These are phyloP conservation scores for Microcaecilia unicolor DNA, from an alignment of 2,797 vertebrate species.

Conservation along the genomic window DNA sequence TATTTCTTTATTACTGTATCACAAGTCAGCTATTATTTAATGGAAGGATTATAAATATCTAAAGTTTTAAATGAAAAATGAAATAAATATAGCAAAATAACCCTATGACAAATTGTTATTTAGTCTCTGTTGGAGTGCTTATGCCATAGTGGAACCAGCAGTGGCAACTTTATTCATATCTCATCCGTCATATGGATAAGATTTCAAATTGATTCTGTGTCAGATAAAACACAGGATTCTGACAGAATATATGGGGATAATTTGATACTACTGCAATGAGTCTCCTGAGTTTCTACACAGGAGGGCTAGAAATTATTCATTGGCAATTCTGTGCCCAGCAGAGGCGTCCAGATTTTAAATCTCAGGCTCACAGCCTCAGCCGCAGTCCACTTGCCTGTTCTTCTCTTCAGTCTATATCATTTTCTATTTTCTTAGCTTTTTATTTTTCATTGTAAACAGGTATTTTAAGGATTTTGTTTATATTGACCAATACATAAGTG, in stretches of 20 bases:
- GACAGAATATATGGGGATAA: constrained; percentile 15
- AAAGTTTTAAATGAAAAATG: constrained; percentile 13
- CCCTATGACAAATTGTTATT: constrained; percentile 1
- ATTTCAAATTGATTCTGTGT: constrained; percentile 25
- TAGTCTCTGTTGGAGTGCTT: background rate
- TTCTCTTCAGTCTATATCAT: background rate
- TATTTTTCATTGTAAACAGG: background rate
- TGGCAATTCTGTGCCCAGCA: background rate
- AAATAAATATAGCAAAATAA: constrained; percentile 15
- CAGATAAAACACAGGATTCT: constrained; percentile 9
- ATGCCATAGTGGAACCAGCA: constrained; percentile 7
- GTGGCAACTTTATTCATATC: constrained; percentile 3
- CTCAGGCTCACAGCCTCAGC: background rate
- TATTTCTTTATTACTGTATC: constrained; percentile 14
- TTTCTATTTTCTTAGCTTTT: too few relatives aligned
- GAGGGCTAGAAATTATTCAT: constrained; percentile 2
- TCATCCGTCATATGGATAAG: constrained; percentile 2
- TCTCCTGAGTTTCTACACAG: constrained; percentile 12
- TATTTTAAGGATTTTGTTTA: too few relatives aligned
- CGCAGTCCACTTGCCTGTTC: too few relatives aligned
- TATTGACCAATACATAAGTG: too few relatives aligned
- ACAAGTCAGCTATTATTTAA: constrained; percentile 14
- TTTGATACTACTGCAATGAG: constrained; percentile 8
- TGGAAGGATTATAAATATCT: constrained; percentile 14
- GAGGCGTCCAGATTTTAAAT: constrained; percentile 6